Evolutionary conservation across 2,888 invertebrate genomes (phyloP).

Genomic region (Venusia cambrica): DNA sequence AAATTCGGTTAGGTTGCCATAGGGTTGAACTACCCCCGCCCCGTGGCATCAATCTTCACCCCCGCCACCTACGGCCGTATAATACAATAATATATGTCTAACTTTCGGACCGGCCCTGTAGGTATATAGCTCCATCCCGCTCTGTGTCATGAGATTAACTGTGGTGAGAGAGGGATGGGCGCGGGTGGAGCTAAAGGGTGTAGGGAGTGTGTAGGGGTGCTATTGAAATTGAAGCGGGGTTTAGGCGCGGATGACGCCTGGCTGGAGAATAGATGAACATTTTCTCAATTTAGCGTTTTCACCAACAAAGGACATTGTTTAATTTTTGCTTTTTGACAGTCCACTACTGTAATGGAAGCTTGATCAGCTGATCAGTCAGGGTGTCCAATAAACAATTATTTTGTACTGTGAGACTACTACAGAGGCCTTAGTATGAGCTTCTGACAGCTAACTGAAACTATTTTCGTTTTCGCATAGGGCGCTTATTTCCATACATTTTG

Average conservation of each 20-base stretch:
- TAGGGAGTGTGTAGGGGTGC: constrained; percentile 77
- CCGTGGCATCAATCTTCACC: constrained; percentile 77
- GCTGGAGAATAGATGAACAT: constrained; percentile 81
- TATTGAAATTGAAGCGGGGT: constrained; percentile 81
- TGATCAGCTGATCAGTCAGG: no score
- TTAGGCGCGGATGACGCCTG: constrained; percentile 81
- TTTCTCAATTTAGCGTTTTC: constrained; percentile 81
- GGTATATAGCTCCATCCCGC: constrained; percentile 55
- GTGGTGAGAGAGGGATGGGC: constrained; percentile 44
- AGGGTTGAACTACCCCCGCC: constrained; percentile 75
- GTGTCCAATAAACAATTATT: no score
- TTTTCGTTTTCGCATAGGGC: no score
- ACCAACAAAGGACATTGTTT: constrained; percentile 79
- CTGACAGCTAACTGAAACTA: no score
- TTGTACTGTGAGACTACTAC: no score
- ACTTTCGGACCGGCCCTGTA: constrained; percentile 80
- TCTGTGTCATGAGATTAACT: constrained; percentile 35
- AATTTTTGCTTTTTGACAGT: constrained; percentile 77
- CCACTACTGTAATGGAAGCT: constrained; percentile 58
- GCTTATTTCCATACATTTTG: no score
- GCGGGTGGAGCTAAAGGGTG: constrained; percentile 76
- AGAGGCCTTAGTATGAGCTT: no score
- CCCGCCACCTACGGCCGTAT: constrained; percentile 78
- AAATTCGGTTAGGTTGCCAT: constrained; percentile 76
- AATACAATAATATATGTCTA: constrained; percentile 81